These are phyloP conservation scores for Hybos culiciformis DNA, from an alignment of 2,888 invertebrate genomes.

Conservation along the genomic window DNA sequence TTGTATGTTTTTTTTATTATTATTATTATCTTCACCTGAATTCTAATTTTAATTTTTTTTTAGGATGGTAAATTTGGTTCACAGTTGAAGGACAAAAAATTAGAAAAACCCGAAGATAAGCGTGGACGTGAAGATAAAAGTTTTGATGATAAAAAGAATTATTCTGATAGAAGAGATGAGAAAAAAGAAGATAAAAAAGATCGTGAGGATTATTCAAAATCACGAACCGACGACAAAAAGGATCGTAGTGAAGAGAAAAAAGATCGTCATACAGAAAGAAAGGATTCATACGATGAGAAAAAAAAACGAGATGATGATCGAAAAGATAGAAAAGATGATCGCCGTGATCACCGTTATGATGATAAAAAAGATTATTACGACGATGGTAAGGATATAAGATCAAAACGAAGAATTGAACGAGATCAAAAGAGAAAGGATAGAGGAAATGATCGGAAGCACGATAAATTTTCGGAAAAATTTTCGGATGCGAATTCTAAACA, in stretches of 20 bases:
- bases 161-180: too few species aligned
- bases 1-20: too few species aligned
- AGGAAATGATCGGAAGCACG: constrained; percentile 11
- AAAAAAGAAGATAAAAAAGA: too few species aligned
- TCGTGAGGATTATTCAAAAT: too few species aligned
- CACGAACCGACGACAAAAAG: too few species aligned
- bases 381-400: constrained; percentile 23
- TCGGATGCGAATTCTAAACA: constrained; percentile 6
- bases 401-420: constrained; percentile 27
- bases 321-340: neutral
- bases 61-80: too few species aligned
- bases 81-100: too few species aligned
- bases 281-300: too few species aligned
- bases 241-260: neutral
- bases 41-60: too few species aligned
- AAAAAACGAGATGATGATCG: neutral
- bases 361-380: constrained; percentile 14
- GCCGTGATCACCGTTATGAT: too few species aligned
- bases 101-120: constrained; percentile 3
- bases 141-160: too few species aligned
- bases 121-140: constrained; percentile 1
- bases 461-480: constrained; percentile 20
- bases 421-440: constrained; percentile 25
- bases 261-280: constrained; percentile 8
- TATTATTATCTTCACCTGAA: too few species aligned